Conservation (phyloP, 2,113 vertebrate species). For the Sphaerodactylus townsendi region DNA sequence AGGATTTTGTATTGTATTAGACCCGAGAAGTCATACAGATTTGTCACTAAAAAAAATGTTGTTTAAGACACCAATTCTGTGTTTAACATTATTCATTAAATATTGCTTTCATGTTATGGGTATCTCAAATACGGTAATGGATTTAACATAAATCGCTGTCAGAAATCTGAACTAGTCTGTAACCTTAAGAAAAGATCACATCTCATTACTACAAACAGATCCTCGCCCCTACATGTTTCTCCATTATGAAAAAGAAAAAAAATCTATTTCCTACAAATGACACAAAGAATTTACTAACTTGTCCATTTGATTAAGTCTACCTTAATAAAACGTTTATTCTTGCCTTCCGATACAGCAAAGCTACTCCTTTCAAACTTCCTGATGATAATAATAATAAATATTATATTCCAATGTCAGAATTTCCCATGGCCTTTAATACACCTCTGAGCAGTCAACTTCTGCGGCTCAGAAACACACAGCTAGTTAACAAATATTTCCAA, state of each 20-base stretch:
- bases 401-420: background rate
- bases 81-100: background rate
- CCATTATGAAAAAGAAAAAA: background rate
- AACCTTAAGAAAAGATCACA: background rate
- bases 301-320: background rate
- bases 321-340: background rate
- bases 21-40: background rate
- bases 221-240: background rate
- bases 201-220: background rate
- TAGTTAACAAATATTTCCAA: slow-evolving; percentile 18
- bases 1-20: background rate
- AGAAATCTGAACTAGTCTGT: background rate
- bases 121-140: background rate
- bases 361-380: background rate
- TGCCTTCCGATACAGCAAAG: background rate
- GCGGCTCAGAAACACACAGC: background rate
- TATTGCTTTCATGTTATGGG: background rate
- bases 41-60: background rate
- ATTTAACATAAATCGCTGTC: background rate
- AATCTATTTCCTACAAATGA: background rate
- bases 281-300: slow-evolving; percentile 1
- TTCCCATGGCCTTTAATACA: slow-evolving; percentile 9
- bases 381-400: background rate
- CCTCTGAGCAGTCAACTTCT: background rate
- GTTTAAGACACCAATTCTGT: background rate